Conservation (phyloP, 30 jellyfish, hydroid and myxozoan genomes). For the Aurelia sp. region DNA sequence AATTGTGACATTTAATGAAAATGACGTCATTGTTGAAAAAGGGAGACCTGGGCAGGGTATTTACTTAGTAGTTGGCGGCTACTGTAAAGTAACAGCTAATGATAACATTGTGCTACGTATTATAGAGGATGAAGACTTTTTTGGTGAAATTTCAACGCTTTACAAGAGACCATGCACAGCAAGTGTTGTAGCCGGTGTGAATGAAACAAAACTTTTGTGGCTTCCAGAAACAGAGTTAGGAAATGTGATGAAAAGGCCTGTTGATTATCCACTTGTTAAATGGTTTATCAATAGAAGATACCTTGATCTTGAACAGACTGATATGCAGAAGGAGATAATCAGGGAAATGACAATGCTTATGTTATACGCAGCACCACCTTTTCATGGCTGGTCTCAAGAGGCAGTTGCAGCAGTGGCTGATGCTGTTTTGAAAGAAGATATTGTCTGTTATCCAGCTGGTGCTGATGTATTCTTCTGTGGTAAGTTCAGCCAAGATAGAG, state of each 20-base stretch:
- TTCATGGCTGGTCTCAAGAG: slow-evolving; percentile 59
- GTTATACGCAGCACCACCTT: slow-evolving; percentile 37
- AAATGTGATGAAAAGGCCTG: slow-evolving; percentile 21
- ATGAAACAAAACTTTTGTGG: slow-evolving; percentile 41
- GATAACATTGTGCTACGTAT: slow-evolving; percentile 14
- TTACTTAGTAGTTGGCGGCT: slow-evolving; percentile 65
- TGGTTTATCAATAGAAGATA: slow-evolving; percentile 54
- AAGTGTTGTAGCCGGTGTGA: slow-evolving; percentile 43
- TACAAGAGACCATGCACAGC: slow-evolving; percentile 67
- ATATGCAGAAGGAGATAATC: slow-evolving; percentile 10
- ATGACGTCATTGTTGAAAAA: slow-evolving; percentile 26
- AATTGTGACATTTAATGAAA: slow-evolving; percentile 35
- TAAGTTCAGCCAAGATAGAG: background rate
- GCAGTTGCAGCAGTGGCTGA: slow-evolving; percentile 31
- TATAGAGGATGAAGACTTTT: slow-evolving; percentile 54
- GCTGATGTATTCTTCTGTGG: slow-evolving; percentile 44
- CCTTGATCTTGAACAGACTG: slow-evolving; percentile 39
- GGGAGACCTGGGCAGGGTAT: slow-evolving; percentile 60
- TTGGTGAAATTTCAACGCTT: slow-evolving; percentile 77
- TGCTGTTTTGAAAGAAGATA: slow-evolving; percentile 1
- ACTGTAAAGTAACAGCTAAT: slow-evolving; percentile 45
- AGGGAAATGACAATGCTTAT: slow-evolving; percentile 2
- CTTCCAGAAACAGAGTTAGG: slow-evolving; percentile 18
- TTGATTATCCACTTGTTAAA: slow-evolving; percentile 26
- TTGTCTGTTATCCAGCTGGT: slow-evolving; percentile 59